Conservation (phyloP, 2,797 vertebrate species). For the Paramormyrops hopkinsi region DNA sequence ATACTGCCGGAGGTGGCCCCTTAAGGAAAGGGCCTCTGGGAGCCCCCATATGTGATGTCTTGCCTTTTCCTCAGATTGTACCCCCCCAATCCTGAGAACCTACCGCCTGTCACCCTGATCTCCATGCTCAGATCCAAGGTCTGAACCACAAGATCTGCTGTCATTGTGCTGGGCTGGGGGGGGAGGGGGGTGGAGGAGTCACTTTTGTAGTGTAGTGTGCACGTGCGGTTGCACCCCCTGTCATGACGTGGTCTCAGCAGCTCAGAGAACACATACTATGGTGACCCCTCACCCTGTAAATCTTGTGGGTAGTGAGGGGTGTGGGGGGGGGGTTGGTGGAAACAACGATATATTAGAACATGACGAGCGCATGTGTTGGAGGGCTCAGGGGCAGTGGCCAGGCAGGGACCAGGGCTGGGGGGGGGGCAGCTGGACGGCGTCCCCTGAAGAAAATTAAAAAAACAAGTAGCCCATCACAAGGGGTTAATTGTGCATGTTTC, state of each 20-base stretch:
- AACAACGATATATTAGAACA: constrained; percentile 49
- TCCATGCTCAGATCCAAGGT: not conserved
- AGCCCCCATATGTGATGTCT: not conserved
- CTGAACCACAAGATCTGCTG: not conserved
- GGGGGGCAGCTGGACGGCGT: not conserved
- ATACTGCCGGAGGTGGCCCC: not conserved
- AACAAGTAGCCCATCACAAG: constrained; percentile 12
- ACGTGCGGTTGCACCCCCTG: constrained; percentile 37
- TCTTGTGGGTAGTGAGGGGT: constrained; percentile 38
- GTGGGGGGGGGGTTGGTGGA: constrained; percentile 31
- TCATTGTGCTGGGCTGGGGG: not conserved
- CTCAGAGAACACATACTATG: constrained; percentile 66
- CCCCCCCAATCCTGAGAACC: not conserved
- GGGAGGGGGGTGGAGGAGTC: not conserved
- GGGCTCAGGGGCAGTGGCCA: not conserved
- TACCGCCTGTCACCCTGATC: not conserved
- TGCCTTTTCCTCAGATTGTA: not conserved
- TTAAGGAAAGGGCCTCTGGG: not conserved
- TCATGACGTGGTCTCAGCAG: constrained; percentile 60
- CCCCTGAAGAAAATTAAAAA: constrained; percentile 8
- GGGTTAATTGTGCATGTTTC: constrained; percentile 31
- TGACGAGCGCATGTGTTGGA: constrained; percentile 28
- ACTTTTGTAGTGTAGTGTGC: not conserved
- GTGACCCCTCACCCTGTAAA: constrained; percentile 62
- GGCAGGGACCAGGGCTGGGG: not conserved